Evolutionary conservation across 2,113 vertebrate genomes (phyloP), one percentile per base, ranked within the genome.

Genomic region (Romanogobio albipinnatus): DNA sequence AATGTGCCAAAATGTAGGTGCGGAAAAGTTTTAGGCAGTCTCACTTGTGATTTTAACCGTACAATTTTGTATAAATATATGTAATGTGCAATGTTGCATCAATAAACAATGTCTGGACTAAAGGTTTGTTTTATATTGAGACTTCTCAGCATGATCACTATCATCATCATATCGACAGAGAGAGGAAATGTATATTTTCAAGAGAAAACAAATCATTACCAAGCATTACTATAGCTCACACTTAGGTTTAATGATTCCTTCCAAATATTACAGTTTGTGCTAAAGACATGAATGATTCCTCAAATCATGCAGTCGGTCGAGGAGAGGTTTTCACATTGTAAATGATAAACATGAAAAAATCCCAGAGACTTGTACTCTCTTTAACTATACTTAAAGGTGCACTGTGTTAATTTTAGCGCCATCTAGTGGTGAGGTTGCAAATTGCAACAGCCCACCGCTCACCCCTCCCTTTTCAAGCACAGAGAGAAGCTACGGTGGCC

Each of bases 51-150:
- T 59, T 79, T 15, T 4, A 33, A 33, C 56, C 3, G 13, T 64
- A 76, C 22, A 26, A 13, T 68, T 71, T 53, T 81, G 86, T 84
- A 84, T 39, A 81, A 64, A 83, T 86, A 1, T 3, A 84, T 87
- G 76, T 81, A 49, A 68, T 29, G n/a, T 61, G 10, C 75, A 79
- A 80, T 51, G 68, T 82, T 56, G 47, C 43, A 85, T 36, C 45
- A 87, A 82, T 85, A 87, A 85, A 83, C 47, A 43, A 15, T 58
- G 14, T 26, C 33, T 56, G 29, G 17, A 58, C 3, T 53, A 24
- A 15, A 1, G 9, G 10, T 62, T 51, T 74, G 8, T 83, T 47
- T 75, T 66, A 75, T 66, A 62, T 71, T 81, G 14, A 39, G 13
- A 36, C 1, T 13, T 56, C 6, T 56, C 53, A 22, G 53, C 17